Evolutionary conservation across 2,888 invertebrate species (phyloP).

Genomic region (Norana najaformis): DNA sequence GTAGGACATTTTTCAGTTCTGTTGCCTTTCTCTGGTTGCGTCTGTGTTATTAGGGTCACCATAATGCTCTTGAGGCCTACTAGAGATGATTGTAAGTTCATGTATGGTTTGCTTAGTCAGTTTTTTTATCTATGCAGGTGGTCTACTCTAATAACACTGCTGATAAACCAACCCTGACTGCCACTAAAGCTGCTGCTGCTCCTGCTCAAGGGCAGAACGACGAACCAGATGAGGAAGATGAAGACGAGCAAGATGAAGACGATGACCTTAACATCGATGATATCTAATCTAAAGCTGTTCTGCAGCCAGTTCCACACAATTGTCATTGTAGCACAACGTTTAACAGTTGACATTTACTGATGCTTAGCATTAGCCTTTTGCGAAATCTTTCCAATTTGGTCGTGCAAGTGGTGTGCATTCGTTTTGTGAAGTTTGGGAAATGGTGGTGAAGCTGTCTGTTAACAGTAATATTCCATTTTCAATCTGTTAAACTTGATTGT

Average conservation of each 20-base stretch:
- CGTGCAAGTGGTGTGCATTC: slow-evolving; percentile 6
- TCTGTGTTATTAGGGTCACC: no score
- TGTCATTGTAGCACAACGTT: slow-evolving; percentile 1
- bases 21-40: no score
- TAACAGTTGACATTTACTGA: not conserved
- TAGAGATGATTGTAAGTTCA: no score
- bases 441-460: not conserved
- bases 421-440: slow-evolving; percentile 14
- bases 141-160: slow-evolving; percentile 27
- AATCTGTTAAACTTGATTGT: not conserved
- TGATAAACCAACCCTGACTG: not conserved
- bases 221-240: slow-evolving; percentile 19
- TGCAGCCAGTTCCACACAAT: slow-evolving; percentile 8
- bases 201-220: slow-evolving; percentile 19
- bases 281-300: slow-evolving; percentile 54
- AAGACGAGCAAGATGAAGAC: slow-evolving; percentile 76
- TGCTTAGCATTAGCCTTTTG: slow-evolving; percentile 22
- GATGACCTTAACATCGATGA: slow-evolving; percentile 60
- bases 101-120: not conserved
- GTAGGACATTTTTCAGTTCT: no score
- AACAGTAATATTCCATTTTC: slow-evolving; percentile 15
- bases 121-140: slow-evolving; percentile 8
- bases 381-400: slow-evolving; percentile 23
- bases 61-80: no score
- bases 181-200: slow-evolving; percentile 14